These are phyloP conservation scores for Heliconius erato DNA, from an alignment of 2,888 invertebrate genomes.

Conservation along the genomic window DNA sequence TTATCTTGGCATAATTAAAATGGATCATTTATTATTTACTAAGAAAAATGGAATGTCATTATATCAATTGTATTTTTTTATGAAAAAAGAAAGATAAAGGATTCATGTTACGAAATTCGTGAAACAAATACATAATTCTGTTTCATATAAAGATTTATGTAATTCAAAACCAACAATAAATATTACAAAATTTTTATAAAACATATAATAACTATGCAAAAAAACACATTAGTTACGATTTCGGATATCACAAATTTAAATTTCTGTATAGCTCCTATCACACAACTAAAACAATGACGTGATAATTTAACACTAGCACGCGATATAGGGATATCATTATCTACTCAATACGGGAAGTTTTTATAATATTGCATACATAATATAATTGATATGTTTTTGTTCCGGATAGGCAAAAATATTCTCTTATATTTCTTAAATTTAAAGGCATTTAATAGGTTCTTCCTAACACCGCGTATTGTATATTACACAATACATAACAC, in stretches of 20 bases:
- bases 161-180: too few species aligned
- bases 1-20: conserved; percentile 6
- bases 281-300: not conserved
- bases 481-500: too few species aligned
- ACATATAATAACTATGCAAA: too few species aligned
- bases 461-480: too few species aligned
- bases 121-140: too few species aligned
- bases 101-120: not conserved
- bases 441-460: too few species aligned
- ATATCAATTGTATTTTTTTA: not conserved
- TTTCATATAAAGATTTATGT: too few species aligned
- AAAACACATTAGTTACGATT: not conserved
- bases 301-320: not conserved
- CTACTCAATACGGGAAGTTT: not conserved
- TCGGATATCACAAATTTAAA: not conserved
- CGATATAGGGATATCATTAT: conserved; percentile 5
- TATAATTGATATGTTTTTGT: not conserved
- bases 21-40: not conserved
- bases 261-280: not conserved
- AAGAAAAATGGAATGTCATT: not conserved
- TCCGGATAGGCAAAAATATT: not conserved
- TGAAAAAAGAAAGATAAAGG: not conserved
- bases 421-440: too few species aligned
- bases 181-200: too few species aligned
- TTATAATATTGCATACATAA: not conserved